Evolutionary conservation across 2,113 vertebrate genomes (phyloP), one percentile per base, ranked within the genome.

Genomic region (Alouatta palliata): DNA sequence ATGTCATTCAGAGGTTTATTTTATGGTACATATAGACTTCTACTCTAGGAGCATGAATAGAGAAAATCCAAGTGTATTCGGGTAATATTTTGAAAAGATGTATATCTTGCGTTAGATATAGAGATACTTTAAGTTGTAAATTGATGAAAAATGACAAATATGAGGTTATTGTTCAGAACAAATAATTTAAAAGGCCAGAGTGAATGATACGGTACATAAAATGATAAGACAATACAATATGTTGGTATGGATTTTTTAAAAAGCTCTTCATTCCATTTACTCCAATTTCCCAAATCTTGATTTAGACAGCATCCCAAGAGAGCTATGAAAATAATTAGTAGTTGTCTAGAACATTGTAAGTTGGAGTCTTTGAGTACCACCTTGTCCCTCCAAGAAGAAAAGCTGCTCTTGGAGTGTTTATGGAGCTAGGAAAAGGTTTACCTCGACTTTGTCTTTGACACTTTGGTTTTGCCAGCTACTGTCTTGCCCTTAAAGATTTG

Each of bases 301-400:
- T 91, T 86, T 86, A 70, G 47, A 91, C 4, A 92, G 20, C 32
- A 84, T 85, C 93, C 49, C 58, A 73, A 76, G 64, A 96, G 76
- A 88, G 9, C 45, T 73, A 25, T 14, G 58, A 86, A 81, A 94
- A 80, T 40, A 61, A 66, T 47, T 80, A 66, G n/a, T n/a, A 21
- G 23, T 10, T 83, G 40, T 76, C 19, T 87, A 80, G 43, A 88
- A 77, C 10, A 73, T 56, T 66, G n/a, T 64, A 64, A 40, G 1
- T 32, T 79, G 21, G 88, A 54, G 37, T 58, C 64, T 68, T 91
- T 88, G 37, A 84, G 21, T 2, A 1, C 25, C 20, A 27, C 54
- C 30, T 66, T 71, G 8, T 25, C 5, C 4, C 8, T 17, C 8
- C 43, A 64, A 40, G 19, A 64, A 37, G 19, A n/a, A 66, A 76